These are phyloP conservation scores for Telmatochromis sp. DNA, from an alignment of 2,113 vertebrate species.

Conservation along the genomic window DNA sequence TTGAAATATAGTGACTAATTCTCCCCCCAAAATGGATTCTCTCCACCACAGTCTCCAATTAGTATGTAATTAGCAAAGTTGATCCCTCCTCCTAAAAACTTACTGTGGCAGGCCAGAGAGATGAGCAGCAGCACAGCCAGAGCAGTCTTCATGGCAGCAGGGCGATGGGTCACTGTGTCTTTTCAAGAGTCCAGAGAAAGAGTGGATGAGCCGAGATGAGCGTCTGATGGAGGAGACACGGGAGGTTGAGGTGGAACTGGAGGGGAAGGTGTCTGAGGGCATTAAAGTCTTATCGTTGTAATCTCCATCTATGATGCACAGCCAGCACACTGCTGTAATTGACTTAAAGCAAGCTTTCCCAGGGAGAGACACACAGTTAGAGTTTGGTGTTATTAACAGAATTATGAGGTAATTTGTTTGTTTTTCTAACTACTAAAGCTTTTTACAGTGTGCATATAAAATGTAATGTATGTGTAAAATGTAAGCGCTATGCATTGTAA, in stretches of 20 bases:
- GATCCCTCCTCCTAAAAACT: conserved; percentile 42
- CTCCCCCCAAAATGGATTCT: background rate
- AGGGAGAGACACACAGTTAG: background rate
- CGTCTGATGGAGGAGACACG: background rate
- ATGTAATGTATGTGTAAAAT: background rate
- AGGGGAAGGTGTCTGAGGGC: conserved; percentile 36
- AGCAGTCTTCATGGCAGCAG: conserved; percentile 64
- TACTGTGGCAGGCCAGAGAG: conserved; percentile 66
- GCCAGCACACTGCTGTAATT: conserved; percentile 59
- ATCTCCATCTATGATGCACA: conserved; percentile 67
- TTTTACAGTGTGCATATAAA: background rate
- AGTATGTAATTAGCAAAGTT: background rate
- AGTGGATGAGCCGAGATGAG: background rate
- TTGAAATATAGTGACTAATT: background rate
- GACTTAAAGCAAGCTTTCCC: conserved; percentile 56
- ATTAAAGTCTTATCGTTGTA: conserved; percentile 65
- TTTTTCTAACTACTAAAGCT: background rate
- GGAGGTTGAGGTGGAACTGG: background rate
- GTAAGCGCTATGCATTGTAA: background rate
- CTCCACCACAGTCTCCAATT: background rate
- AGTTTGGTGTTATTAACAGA: background rate
- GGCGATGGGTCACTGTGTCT: background rate
- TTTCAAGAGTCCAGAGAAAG: conserved; percentile 1
- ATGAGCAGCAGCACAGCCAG: conserved; percentile 67
- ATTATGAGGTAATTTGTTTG: background rate